A percentile compares a stretch with the other conserved stretches of the same genome.
These are phyloP conservation scores for Hyperoplus lanceolatus DNA, from an alignment of 2,797 vertebrate genomes.

Conservation along the genomic window DNA sequence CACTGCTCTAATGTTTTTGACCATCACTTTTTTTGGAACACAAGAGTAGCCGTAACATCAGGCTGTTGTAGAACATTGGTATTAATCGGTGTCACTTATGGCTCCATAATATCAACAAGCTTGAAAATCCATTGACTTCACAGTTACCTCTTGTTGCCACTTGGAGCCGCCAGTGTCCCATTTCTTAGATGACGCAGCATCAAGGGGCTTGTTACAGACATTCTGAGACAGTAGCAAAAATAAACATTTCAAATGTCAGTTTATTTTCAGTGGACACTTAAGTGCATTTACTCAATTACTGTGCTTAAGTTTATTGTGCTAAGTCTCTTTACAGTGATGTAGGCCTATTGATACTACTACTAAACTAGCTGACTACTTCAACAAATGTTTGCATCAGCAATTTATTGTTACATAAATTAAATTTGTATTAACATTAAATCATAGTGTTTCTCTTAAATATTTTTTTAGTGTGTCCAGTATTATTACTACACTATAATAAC, in stretches of 20 bases:
- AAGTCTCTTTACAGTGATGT: background rate
- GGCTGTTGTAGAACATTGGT: background rate
- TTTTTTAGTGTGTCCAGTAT: background rate
- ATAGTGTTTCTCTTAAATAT: background rate
- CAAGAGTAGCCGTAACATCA: too few species aligned
- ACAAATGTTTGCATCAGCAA: background rate
- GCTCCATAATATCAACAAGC: accelerated
- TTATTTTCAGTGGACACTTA: background rate
- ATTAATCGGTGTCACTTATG: background rate
- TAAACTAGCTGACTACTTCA: background rate
- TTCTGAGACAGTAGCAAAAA: background rate
- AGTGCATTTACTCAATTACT: background rate
- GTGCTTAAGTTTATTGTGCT: background rate
- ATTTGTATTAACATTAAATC: background rate
- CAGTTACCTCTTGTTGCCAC: constrained; percentile 28
- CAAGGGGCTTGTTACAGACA: background rate
- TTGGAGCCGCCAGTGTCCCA: constrained; percentile 20
- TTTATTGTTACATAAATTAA: background rate
- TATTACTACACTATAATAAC: background rate
- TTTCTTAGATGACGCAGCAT: background rate
- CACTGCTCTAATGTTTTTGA: too few species aligned
- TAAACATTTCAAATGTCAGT: background rate
- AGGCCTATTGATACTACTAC: background rate
- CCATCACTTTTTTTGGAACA: too few species aligned
- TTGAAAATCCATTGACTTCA: background rate